A percentile compares a stretch with the other conserved stretches of the same genome.
These are phyloP conservation scores for Zhuqinia jingwanae DNA, from an alignment of 2,888 invertebrate species.

Conservation along the genomic window DNA sequence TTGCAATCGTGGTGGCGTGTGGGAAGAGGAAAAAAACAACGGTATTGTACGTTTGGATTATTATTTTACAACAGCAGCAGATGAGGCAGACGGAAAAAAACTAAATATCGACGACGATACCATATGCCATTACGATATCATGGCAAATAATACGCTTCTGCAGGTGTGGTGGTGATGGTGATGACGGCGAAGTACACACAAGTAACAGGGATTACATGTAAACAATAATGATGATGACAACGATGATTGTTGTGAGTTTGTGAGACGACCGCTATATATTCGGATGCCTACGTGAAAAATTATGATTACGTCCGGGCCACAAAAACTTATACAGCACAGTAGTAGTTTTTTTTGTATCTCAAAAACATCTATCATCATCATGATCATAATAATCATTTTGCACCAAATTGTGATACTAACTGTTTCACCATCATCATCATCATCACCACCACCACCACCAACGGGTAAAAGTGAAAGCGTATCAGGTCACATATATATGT, in stretches of 20 bases:
- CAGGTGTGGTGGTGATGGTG: background rate
- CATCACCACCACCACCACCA: conserved; percentile 47
- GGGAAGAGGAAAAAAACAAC: background rate
- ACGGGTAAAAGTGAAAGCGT: conserved; percentile 71
- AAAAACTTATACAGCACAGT: background rate
- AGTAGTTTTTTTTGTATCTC: background rate
- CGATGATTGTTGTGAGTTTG: background rate
- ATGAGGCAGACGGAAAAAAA: too few species aligned
- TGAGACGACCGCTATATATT: conserved; percentile 2
- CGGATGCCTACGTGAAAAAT: conserved; percentile 31
- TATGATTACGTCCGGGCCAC: background rate
- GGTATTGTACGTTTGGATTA: background rate
- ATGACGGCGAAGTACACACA: too few species aligned
- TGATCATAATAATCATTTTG: conserved; percentile 18
- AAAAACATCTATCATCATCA: background rate
- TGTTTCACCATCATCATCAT: background rate
- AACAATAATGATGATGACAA: too few species aligned
- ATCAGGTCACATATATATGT: conserved; percentile 42
- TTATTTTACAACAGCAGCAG: background rate
- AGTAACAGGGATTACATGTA: background rate
- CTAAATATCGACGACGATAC: background rate
- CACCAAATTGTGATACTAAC: background rate
- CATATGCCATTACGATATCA: too few species aligned
- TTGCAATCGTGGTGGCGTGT: background rate
- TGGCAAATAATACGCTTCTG: too few species aligned